These are phyloP conservation scores for Dorcus hopei DNA, from an alignment of 2,888 invertebrate genomes.

Conservation along the genomic window DNA sequence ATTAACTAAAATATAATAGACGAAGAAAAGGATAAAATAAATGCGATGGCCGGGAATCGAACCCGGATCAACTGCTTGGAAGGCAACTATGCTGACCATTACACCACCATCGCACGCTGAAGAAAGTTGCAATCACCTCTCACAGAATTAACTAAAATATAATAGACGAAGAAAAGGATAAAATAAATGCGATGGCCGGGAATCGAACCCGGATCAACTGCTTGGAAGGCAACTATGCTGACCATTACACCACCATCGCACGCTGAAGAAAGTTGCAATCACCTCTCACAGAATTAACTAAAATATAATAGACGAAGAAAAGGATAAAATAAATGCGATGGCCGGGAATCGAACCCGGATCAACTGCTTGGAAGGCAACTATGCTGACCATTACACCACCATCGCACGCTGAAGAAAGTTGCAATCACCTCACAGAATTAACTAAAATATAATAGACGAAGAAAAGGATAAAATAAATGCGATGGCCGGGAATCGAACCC, in stretches of 20 bases:
- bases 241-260: constrained; percentile 52
- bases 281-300: no score
- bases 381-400: no score
- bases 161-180: no score
- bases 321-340: constrained; percentile 38
- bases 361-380: constrained; percentile 52
- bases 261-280: no score
- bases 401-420: no score
- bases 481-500: constrained; percentile 53
- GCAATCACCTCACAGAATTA: no score
- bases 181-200: constrained; percentile 47
- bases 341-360: constrained; percentile 53
- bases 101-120: constrained; percentile 47
- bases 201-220: constrained; percentile 53
- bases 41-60: constrained; percentile 52
- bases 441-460: no score
- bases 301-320: no score
- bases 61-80: constrained; percentile 53
- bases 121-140: no score
- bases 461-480: constrained; percentile 27
- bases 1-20: no score
- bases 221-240: constrained; percentile 53
- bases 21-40: no score
- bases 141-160: no score
- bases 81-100: constrained; percentile 53